Percentiles rank a stretch among this genome's conserved stretches.
phyloP scores from a whole-genome alignment of 1,140 invertebrate genomes.

The Prorops nasuta region DNA sequence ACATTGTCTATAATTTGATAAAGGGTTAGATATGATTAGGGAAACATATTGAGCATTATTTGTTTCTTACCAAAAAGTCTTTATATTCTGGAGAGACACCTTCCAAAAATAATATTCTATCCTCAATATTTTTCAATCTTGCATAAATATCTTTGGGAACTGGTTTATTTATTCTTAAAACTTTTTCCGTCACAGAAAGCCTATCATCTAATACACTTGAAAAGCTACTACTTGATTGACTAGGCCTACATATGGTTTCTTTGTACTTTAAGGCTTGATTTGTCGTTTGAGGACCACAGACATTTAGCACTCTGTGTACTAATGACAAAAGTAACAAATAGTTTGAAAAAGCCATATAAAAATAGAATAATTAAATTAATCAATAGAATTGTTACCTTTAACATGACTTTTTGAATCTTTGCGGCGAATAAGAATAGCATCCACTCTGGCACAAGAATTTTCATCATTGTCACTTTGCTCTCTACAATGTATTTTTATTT shows the following conservation, averaged over 20 bases:
- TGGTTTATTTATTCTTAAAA: constrained; percentile 57
- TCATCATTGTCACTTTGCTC: constrained; percentile 41
- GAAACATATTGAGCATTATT: too few relatives aligned
- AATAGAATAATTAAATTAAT: constrained; percentile 5
- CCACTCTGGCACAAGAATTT: constrained; percentile 65
- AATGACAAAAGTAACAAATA: constrained; percentile 24
- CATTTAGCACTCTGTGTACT: constrained; percentile 63
- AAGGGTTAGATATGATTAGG: too few relatives aligned
- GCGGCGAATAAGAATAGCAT: constrained; percentile 63
- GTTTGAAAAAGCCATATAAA: too few relatives aligned
- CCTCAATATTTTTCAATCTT: constrained; percentile 66
- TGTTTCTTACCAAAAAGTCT: constrained; percentile 65
- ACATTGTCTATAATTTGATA: too few relatives aligned
- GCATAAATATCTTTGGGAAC: constrained; percentile 61
- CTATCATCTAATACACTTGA: constrained; percentile 60
- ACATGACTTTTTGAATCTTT: constrained; percentile 70
- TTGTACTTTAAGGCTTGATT: constrained; percentile 31
- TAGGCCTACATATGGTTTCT: constrained; percentile 15
- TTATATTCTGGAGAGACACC: constrained; percentile 71
- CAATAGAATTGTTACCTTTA: constrained; percentile 58
- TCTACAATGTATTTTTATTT: constrained; percentile 20
- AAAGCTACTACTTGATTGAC: constrained; percentile 20
- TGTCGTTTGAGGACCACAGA: constrained; percentile 62
- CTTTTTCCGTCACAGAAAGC: constrained; percentile 58
- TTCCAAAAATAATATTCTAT: constrained; percentile 66